These are phyloP conservation scores for Lasiurus borealis DNA, from an alignment of 2,113 vertebrate species.

Conservation along the genomic window DNA sequence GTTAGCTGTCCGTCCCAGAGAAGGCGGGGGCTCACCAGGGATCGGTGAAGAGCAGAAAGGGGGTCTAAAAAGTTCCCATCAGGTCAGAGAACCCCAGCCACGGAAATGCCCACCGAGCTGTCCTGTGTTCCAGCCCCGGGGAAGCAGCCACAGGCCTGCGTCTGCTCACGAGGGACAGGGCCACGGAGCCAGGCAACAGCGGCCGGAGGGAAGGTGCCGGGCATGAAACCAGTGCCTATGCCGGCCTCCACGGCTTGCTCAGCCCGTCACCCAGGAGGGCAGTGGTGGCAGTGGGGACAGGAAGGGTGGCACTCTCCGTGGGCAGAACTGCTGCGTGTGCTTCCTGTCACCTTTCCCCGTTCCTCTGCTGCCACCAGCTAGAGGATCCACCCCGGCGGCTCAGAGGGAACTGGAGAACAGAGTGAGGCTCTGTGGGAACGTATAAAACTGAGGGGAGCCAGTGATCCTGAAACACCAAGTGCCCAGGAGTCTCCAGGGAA, in stretches of 20 bases:
- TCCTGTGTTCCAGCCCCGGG: background rate
- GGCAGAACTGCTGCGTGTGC: background rate
- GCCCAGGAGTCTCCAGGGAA: background rate
- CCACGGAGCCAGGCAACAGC: background rate
- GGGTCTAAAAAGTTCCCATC: background rate
- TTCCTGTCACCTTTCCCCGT: background rate
- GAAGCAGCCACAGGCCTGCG: too few species aligned
- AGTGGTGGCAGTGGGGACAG: too few species aligned
- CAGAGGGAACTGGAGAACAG: background rate
- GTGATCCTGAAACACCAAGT: background rate
- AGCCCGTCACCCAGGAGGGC: too few species aligned
- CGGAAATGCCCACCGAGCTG: background rate
- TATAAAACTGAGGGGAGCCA: background rate
- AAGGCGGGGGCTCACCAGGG: background rate
- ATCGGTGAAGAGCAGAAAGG: background rate
- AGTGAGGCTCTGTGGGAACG: background rate
- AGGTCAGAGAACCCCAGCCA: background rate
- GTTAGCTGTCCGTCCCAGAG: background rate
- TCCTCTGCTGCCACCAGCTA: too few species aligned
- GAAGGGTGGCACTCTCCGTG: too few species aligned
- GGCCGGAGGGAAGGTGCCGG: background rate
- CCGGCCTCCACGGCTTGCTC: too few species aligned
- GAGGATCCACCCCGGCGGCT: background rate
- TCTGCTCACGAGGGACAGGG: too few species aligned
- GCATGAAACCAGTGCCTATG: too few species aligned